Evolutionary conservation across 2,888 invertebrate species (phyloP), one percentile per base, ranked within the genome.

Genomic region (Buathra laborator): DNA sequence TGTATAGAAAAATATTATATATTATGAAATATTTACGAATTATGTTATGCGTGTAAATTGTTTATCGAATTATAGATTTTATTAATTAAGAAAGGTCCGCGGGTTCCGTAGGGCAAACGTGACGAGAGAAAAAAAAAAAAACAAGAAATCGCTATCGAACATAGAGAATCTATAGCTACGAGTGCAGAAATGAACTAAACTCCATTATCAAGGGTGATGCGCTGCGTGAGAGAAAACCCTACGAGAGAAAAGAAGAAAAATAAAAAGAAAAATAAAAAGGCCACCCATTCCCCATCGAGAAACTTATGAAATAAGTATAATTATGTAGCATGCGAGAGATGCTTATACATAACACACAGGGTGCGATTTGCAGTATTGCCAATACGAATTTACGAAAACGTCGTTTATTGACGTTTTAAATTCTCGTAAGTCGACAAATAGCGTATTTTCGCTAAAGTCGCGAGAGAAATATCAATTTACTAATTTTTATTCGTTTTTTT

Each of bases 31-130:
- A 91, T 91, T 91, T 91, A 92, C 90, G 87, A 89, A 91, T 93
- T 93, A 89, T 90, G 92, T 93, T 93, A 91, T 89, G 89, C 88
- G 91, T 93, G 92, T 92, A 92, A 90, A 92, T 93, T 92, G 92
- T 93, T 93, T 92, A 91, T 91, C 87, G 87, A 91, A 91, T 92
- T 89, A 91, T 81, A 82, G 84, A 86, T 83, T 87, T 81, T 84
- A 86, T 86, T 78, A 77, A 78, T 79, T 70, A 84, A 78, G 48
- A 82, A 53, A 72, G 72, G 72, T 72, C 72, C 72, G 72, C 53
- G 59, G 24, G 72, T 59, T 72, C 24, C 56, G 43, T n/a, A 24
- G 44, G 59, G 24, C 59, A 37, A 16, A 46, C n/a, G 46, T 14
- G 16, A 29, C n/a, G 56, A 56, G 56, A 19, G 6, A n/a, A 44